phyloP scores from a whole-genome alignment of 1,140 invertebrate species.

The Delia radicum region DNA sequence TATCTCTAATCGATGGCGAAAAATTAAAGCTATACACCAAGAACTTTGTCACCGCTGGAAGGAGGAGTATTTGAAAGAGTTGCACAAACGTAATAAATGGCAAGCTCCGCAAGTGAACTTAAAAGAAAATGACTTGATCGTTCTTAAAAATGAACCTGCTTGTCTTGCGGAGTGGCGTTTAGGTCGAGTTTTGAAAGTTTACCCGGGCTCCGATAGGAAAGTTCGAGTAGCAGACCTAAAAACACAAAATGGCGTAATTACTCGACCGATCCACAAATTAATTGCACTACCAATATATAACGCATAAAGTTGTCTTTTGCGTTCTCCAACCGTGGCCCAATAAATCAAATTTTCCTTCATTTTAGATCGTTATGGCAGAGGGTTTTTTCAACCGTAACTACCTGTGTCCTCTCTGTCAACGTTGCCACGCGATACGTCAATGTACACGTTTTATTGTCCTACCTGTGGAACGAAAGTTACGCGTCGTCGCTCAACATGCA shows the following conservation, averaged over 20 bases:
- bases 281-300: neutral
- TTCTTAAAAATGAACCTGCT: neutral
- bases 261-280: neutral
- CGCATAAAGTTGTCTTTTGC: neutral
- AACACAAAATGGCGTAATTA: neutral
- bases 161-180: neutral
- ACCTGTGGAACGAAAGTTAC: neutral
- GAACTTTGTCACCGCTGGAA: neutral
- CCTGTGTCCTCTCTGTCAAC: neutral
- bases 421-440: neutral
- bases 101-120: neutral
- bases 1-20: neutral
- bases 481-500: neutral
- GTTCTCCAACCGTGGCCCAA: neutral
- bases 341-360: neutral
- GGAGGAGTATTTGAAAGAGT: neutral
- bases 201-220: neutral
- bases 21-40: neutral
- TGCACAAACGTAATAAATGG: neutral
- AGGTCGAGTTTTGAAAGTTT: neutral
- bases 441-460: neutral
- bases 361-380: neutral
- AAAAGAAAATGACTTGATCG: neutral
- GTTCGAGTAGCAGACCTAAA: neutral
- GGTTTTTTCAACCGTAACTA: neutral